These are phyloP conservation scores for Etia nguti DNA, from an alignment of 2,113 vertebrate species.

Conservation along the genomic window DNA sequence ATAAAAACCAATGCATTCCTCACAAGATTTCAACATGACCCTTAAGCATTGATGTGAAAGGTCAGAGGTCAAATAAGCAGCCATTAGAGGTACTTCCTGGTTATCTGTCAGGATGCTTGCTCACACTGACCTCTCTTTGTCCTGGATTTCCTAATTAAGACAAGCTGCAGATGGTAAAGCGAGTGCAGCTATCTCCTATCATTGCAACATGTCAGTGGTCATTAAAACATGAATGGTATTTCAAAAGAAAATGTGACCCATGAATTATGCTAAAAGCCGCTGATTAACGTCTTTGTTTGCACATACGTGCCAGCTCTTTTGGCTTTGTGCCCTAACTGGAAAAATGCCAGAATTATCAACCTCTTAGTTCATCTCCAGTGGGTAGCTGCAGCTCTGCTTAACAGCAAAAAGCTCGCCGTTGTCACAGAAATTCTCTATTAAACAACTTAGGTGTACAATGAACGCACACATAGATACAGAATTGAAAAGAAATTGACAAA, in stretches of 20 bases:
- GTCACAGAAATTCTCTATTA: not conserved
- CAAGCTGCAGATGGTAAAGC: slow-evolving; percentile 39
- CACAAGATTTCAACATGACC: slow-evolving; percentile 84
- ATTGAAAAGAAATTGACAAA: not conserved
- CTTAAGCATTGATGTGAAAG: slow-evolving; percentile 70
- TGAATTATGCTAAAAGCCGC: slow-evolving; percentile 30
- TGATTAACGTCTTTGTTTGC: slow-evolving; percentile 46
- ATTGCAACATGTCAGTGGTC: slow-evolving; percentile 34
- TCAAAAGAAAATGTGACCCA: slow-evolving; percentile 29
- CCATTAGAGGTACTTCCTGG: slow-evolving; percentile 83
- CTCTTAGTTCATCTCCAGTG: not conserved
- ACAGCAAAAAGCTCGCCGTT: not conserved
- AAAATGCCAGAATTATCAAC: not conserved
- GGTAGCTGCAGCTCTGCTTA: not conserved
- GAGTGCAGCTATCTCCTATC: slow-evolving; percentile 17
- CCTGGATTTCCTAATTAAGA: slow-evolving; percentile 67
- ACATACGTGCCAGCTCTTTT: slow-evolving; percentile 15
- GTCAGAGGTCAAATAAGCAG: slow-evolving; percentile 77
- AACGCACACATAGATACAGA: not conserved
- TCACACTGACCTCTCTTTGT: slow-evolving; percentile 77
- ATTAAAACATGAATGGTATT: slow-evolving; percentile 31
- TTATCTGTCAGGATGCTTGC: slow-evolving; percentile 78
- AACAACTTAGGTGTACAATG: not conserved
- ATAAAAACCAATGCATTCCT: slow-evolving; percentile 74
- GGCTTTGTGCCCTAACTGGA: not conserved